Conservation (phyloP, 2,113 vertebrate genomes). For the Trichomycterus rosablanca region DNA sequence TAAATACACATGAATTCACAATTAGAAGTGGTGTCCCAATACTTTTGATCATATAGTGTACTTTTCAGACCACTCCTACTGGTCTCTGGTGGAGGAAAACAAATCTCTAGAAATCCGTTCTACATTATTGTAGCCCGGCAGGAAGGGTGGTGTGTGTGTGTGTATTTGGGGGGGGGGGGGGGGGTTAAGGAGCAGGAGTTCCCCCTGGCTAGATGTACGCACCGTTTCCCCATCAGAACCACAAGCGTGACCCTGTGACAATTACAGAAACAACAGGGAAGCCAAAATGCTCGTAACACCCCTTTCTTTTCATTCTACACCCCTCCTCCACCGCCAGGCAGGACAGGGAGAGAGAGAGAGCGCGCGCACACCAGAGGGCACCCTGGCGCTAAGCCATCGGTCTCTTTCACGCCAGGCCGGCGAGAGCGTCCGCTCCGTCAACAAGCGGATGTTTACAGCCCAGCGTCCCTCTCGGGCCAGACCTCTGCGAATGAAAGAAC, state of each 20-base stretch:
- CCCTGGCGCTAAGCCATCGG: conserved; percentile 15
- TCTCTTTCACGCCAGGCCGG: conserved; percentile 10
- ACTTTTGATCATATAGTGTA: not conserved
- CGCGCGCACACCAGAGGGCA: not conserved
- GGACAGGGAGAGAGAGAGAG: not conserved
- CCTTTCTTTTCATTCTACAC: not conserved
- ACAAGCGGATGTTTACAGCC: conserved; percentile 45
- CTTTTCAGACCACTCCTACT: not conserved
- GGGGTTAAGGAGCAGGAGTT: not conserved
- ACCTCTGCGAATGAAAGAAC: too few relatives aligned
- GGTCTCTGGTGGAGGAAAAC: too few relatives aligned
- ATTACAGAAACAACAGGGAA: not conserved
- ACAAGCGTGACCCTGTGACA: not conserved
- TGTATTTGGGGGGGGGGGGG: not conserved
- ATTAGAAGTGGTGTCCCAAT: not conserved
- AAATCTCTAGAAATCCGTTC: too few relatives aligned
- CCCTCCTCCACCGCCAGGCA: not conserved
- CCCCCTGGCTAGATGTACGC: conserved; percentile 19
- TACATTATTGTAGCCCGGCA: too few relatives aligned
- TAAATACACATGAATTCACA: too few relatives aligned
- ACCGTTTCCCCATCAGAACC: conserved; percentile 11
- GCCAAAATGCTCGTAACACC: conserved; percentile 7
- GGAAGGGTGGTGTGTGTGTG: conserved; percentile 5
- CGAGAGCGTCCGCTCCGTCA: conserved; percentile 22
- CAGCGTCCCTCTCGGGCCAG: conserved; percentile 17